A percentile compares a stretch with the other conserved stretches of the same genome.
Conservation (phyloP, 2,888 invertebrate species). For the Hypomecis punctinalis region DNA sequence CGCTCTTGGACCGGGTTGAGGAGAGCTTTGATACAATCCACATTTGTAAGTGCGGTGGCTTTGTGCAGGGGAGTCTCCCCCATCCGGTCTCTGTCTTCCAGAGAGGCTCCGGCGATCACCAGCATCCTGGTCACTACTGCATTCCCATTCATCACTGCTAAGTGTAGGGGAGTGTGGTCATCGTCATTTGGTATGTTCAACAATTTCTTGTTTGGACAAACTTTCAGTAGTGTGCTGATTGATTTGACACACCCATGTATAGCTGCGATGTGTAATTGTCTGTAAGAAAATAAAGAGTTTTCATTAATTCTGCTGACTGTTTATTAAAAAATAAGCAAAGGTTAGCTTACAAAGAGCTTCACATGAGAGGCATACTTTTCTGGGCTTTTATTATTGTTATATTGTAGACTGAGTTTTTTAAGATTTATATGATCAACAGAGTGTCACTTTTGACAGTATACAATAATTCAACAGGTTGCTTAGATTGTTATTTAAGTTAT, state of each 20-base stretch:
- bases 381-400: no score
- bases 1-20: constrained; percentile 86
- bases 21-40: constrained; percentile 89
- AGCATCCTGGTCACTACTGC: constrained; percentile 90
- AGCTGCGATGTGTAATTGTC: constrained; percentile 94
- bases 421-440: no score
- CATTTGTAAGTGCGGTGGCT: constrained; percentile 89
- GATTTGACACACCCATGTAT: constrained; percentile 90
- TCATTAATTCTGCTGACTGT: no score
- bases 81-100: constrained; percentile 87
- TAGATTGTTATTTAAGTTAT: no score
- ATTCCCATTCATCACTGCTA: constrained; percentile 92
- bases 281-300: constrained; percentile 68
- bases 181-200: constrained; percentile 93
- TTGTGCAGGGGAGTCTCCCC: constrained; percentile 96
- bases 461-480: no score
- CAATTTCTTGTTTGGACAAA: constrained; percentile 91
- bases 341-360: no score
- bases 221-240: constrained; percentile 89
- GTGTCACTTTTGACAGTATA: no score
- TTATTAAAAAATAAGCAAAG: no score
- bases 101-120: constrained; percentile 91
- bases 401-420: no score
- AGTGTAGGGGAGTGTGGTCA: constrained; percentile 93
- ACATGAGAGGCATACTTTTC: no score